Base-by-base conservation (phyloP, 2,888 invertebrate species). In the Amiota minor region DNA sequence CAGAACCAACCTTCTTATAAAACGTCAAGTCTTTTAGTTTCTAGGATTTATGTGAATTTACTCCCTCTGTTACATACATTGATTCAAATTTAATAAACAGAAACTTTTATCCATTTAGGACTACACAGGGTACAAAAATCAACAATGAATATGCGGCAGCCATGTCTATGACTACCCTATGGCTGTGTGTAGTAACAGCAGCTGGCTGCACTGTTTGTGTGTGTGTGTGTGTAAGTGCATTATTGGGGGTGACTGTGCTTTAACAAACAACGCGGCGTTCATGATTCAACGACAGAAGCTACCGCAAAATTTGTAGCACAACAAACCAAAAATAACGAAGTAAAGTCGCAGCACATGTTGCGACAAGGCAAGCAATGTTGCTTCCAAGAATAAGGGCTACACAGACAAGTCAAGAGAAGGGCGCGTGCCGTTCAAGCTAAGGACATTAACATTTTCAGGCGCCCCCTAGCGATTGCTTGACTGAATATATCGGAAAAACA, bases 211-310 rank as follows among this genome's bases (percentile, higher is more conserved):
- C 9, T 6, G n/a, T 12, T 11, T n/a, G 53, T n/a, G 12, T 53
- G 53, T 53, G 45, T 75, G 74, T 70, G 45, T 73, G 76, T 68
- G 75, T 35, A 35, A 35, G 35, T 35, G 35, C 35, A 35, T 35
- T 35, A 35, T 35, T 35, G 14, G 55, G 71, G 71, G 71, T 64
- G 50, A 45, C 16, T 64, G 50, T 55, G 64, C 23, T 62, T 18
- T 4, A 65, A 50, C 20, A 71, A 35, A 10, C 71, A 72, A 71
- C 75, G 23, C 73, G 61, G 62, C 72, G 50, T 23, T 14, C 11
- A 4, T n/a, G 16, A 47, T 23, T 23, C 65, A 47, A 18, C 47
- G 47, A 50, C 18, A 71, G 9, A 69, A 72, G 70, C 75, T 68
- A 64, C 64, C 14, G 64, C 46, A 47, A 47, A 65, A 65, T 65